Evolutionary conservation across 2,113 vertebrate genomes (phyloP).

Genomic region (Paedocypris sp.): DNA sequence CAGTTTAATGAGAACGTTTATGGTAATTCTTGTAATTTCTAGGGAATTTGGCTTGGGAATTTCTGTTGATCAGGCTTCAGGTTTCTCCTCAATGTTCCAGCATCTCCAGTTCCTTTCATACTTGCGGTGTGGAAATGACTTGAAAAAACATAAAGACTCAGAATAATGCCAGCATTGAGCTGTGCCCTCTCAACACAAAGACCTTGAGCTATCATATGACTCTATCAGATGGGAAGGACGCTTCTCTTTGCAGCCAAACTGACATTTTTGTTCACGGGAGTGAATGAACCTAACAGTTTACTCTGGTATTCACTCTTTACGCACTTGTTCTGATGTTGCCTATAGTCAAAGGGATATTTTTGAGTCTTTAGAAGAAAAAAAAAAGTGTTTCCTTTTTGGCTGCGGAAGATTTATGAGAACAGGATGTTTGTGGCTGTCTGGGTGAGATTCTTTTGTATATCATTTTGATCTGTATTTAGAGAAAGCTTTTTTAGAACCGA

Average conservation of each 20-base stretch:
- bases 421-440: conserved; percentile 7
- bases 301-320: background rate
- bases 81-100: conserved; percentile 27
- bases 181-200: conserved; percentile 9
- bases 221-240: background rate
- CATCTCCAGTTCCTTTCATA: conserved; percentile 25
- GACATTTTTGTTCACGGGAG: background rate
- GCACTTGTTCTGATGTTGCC: background rate
- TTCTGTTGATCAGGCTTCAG: conserved; percentile 3
- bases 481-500: conserved; percentile 5
- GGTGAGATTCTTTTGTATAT: conserved; percentile 10
- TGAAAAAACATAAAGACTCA: conserved; percentile 3
- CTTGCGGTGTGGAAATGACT: background rate
- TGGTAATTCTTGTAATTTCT: too few species aligned
- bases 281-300: background rate
- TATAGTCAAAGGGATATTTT: too few species aligned
- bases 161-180: conserved; percentile 26
- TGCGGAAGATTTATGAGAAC: conserved; percentile 8
- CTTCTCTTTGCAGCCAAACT: background rate
- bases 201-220: conserved; percentile 30
- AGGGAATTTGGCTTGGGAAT: too few species aligned
- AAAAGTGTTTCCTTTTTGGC: background rate
- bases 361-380: background rate
- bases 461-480: conserved; percentile 31
- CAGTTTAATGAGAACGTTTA: too few species aligned